phyloP scores from a whole-genome alignment of 1,140 invertebrate species.

The Orussus abietinus region DNA sequence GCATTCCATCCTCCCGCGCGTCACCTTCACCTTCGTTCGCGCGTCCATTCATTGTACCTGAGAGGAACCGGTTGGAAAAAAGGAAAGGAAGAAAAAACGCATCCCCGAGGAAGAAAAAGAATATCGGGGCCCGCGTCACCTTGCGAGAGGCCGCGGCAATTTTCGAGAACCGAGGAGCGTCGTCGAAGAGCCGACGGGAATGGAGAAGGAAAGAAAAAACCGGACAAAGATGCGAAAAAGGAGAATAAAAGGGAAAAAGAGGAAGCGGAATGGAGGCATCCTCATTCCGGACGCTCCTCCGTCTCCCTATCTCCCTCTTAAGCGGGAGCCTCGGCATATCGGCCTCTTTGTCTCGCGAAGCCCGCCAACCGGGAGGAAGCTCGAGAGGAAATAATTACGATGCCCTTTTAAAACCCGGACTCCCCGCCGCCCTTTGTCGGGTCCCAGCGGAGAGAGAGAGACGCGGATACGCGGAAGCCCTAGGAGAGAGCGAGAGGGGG shows the following conservation, averaged over 20 bases:
- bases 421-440: slow-evolving; percentile 21
- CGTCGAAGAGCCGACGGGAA: slow-evolving; percentile 2
- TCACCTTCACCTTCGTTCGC: too few species aligned
- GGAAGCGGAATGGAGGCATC: slow-evolving; percentile 1
- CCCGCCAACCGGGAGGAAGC: too few species aligned
- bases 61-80: too few species aligned
- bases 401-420: slow-evolving; percentile 38
- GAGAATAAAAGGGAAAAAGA: not conserved
- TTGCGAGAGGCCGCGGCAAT: too few species aligned
- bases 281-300: not conserved
- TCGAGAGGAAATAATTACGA: slow-evolving; percentile 38
- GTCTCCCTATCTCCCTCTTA: too few species aligned
- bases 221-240: too few species aligned
- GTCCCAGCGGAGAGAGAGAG: slow-evolving; percentile 11
- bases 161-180: slow-evolving; percentile 16
- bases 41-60: too few species aligned
- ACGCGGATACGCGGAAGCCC: slow-evolving; percentile 2
- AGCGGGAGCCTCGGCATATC: not conserved
- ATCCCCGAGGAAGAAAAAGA: too few species aligned
- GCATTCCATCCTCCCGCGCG: too few species aligned
- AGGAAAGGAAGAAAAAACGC: too few species aligned
- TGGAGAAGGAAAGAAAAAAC: too few species aligned
- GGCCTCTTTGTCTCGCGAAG: slow-evolving; percentile 8
- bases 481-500: not conserved
- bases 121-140: too few species aligned